A percentile compares a stretch with the other conserved stretches of the same genome.
These are phyloP conservation scores for Brienomyrus brachyistius DNA, from an alignment of 2,113 vertebrate species.

Conservation along the genomic window DNA sequence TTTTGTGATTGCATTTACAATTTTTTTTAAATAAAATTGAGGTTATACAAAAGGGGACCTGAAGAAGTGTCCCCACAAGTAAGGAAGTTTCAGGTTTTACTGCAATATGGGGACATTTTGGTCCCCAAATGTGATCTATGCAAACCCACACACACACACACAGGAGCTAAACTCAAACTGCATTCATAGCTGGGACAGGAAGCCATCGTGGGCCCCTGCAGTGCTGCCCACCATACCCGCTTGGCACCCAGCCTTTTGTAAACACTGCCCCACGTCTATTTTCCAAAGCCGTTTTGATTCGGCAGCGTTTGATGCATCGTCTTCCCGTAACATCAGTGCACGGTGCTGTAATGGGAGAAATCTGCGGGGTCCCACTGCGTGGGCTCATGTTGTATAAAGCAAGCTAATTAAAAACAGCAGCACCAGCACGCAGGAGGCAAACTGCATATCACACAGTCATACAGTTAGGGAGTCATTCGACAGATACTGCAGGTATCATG, in stretches of 20 bases:
- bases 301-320: neutral
- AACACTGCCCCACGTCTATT: neutral
- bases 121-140: too few species aligned
- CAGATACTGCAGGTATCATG: neutral
- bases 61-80: too few species aligned
- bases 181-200: neutral
- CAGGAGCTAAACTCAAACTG: neutral
- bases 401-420: neutral
- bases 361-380: neutral
- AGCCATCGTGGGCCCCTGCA: neutral
- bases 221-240: neutral
- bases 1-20: too few species aligned
- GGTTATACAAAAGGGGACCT: too few species aligned
- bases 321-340: neutral
- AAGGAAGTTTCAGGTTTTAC: too few species aligned
- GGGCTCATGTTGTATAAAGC: neutral
- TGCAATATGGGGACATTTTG: too few species aligned
- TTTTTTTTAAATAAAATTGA: too few species aligned
- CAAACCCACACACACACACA: neutral
- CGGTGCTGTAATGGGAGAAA: neutral
- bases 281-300: neutral
- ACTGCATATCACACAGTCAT: neutral
- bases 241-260: neutral
- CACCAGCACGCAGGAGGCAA: neutral
- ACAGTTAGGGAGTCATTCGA: neutral